Evolutionary conservation across 2,797 vertebrate genomes (phyloP).

Genomic region (Sylvilagus floridanus): DNA sequence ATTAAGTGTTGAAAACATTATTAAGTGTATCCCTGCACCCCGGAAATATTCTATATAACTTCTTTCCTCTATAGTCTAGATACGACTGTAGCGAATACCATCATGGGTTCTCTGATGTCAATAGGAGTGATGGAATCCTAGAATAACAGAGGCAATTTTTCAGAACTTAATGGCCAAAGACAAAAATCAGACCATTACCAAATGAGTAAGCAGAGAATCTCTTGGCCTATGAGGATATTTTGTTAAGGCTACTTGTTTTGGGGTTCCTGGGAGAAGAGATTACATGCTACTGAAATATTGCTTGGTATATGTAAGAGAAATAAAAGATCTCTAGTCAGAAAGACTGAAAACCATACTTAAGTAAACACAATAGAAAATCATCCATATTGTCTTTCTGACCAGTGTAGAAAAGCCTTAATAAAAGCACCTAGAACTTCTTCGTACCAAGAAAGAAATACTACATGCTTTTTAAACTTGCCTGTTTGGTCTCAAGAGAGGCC

Average conservation of each 20-base stretch:
- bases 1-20: background rate
- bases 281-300: background rate
- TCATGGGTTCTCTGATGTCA: background rate
- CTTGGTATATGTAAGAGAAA: background rate
- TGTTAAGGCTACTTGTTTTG: background rate
- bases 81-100: background rate
- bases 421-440: background rate
- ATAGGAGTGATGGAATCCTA: background rate
- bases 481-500: background rate
- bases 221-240: background rate
- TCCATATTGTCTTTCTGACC: background rate
- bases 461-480: background rate
- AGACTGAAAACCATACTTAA: background rate
- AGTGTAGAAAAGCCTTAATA: background rate
- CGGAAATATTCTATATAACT: background rate
- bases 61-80: background rate
- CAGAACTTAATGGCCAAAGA: background rate
- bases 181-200: background rate
- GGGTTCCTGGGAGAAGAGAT: background rate
- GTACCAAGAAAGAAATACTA: background rate
- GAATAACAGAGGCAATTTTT: background rate
- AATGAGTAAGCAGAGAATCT: background rate
- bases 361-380: background rate
- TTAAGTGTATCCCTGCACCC: background rate
- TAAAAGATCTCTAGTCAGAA: background rate